Evolutionary conservation across 2,113 vertebrate species (phyloP).

Genomic region (Urocitellus parryii): DNA sequence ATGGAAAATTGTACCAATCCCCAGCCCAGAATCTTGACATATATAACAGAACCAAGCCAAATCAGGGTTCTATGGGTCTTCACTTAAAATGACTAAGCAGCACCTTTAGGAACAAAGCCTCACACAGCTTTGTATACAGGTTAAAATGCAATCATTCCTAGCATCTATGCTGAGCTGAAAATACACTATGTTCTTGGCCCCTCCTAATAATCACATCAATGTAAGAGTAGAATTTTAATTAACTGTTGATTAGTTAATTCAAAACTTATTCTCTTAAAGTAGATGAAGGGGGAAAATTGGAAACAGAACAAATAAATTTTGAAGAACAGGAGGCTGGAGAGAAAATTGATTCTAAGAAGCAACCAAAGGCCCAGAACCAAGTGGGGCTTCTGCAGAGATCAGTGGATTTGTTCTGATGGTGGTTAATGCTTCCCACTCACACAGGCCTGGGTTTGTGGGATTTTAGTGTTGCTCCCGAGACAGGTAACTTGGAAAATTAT

Average conservation of each 20-base stretch:
- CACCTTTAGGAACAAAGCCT: neutral
- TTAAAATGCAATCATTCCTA: neutral
- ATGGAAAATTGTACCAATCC: neutral
- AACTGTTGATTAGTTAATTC: constrained; percentile 6
- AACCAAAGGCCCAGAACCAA: neutral
- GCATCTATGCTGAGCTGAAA: neutral
- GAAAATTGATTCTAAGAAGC: neutral
- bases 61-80: neutral
- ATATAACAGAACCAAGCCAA: neutral
- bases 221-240: constrained; percentile 38
- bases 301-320: neutral
- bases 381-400: neutral
- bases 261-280: neutral
- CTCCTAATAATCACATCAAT: constrained; percentile 47
- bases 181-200: neutral
- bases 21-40: neutral
- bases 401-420: neutral
- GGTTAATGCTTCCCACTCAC: neutral
- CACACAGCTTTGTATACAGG: neutral
- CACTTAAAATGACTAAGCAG: neutral
- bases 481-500: constrained; percentile 7
- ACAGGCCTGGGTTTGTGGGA: neutral
- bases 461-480: neutral
- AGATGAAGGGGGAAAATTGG: neutral
- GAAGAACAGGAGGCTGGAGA: neutral